Base-by-base conservation (phyloP, 2,113 vertebrate genomes). In the Mohoua ochrocephala region DNA sequence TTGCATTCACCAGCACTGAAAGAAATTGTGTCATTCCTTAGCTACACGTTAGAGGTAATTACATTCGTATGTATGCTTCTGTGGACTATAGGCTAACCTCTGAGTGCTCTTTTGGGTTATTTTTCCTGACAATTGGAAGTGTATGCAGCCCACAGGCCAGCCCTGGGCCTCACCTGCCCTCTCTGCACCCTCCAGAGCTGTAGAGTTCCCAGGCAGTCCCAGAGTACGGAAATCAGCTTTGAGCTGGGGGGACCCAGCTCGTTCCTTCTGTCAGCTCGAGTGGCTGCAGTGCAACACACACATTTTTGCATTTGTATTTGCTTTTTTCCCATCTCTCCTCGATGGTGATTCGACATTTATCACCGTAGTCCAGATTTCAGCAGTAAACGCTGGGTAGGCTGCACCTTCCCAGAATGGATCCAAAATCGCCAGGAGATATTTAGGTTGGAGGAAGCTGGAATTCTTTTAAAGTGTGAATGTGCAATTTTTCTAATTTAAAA, bases 401-500 rank as follows among this genome's bases (percentile, higher is more conserved):
- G 9, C 37, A 7, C 42, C 61, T 73, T 69, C 41, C 79, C 63
- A 39, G 28, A 45, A 65, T 1, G 59, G 39, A 82, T 56, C 24
- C 57, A 31, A 20, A 86, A 12, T 31, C 35, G 71, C 61, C 11
- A 41, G 65, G 52, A 30, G 53, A 37, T 87, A 50, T 13, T 53
- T 65, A 82, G 42, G 28, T 26, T 68, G 80, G 59, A 69, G 68
- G 28, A 86, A 75, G 15, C 26, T 61, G 45, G 6, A 37, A 11
- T 77, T 85, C 41, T 76, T 95, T 85, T 67, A 22, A 59, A 47
- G 35, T 69, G 61, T 47, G 77, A 92, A 86, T 91, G 74, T 89
- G 63, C 78, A 89, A 52, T 52, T 92, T 85, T 91, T 74, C 84
- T 95, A 80, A 91, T 84, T 69, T 87, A 53, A 95, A 94, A 73